Evolutionary conservation across 2,888 invertebrate genomes (phyloP), one percentile per base, ranked within the genome.

Genomic region (Nebria salina): DNA sequence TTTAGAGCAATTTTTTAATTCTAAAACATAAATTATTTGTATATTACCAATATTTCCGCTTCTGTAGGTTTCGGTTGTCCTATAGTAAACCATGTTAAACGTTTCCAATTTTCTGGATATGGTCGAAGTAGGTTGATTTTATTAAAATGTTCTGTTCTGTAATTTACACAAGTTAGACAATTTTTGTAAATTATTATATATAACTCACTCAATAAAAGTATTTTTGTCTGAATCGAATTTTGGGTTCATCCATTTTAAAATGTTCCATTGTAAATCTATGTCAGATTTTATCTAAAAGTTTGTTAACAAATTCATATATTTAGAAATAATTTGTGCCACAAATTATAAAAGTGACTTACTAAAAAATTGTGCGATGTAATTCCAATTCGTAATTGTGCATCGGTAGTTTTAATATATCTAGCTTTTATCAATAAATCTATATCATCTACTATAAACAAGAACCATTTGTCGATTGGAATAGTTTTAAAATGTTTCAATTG

Each of bases 261-360:
- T 86, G 2, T 84, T 84, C 87, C 87, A 88, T 81, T 86, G 86
- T 41, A 88, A 75, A 83, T 87, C 87, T 82, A 85, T 86, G 84
- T 87, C 85, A 15, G 86, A 86, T 41, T 86, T 34, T 75, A 82
- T 84, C 87, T 87, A 76, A 77, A 85, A 85, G 68, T 25, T 68
- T 26, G 68, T 25, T 54, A 9, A 34, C 34, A 34, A 34, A 34
- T 34, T 5, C 4, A 34, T 2, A 34, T 5, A 1, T 34, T 34
- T 34, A 34, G 34, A n/a, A n/a, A n/a, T n/a, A n/a, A n/a, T n/a
- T n/a, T n/a, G n/a, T n/a, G n/a, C 20, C 20, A 20, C 11, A 64
- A 75, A 80, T 26, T n/a, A 20, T 20, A 73, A 41, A 11, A 11
- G 11, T n/a, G 1, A 42, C 26, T 34, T 84, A 88, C 87, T 83